Evolutionary conservation across 2,888 invertebrate genomes (phyloP), one percentile per base, ranked within the genome.

Genomic region (Gonocerus acuteangulatus): DNA sequence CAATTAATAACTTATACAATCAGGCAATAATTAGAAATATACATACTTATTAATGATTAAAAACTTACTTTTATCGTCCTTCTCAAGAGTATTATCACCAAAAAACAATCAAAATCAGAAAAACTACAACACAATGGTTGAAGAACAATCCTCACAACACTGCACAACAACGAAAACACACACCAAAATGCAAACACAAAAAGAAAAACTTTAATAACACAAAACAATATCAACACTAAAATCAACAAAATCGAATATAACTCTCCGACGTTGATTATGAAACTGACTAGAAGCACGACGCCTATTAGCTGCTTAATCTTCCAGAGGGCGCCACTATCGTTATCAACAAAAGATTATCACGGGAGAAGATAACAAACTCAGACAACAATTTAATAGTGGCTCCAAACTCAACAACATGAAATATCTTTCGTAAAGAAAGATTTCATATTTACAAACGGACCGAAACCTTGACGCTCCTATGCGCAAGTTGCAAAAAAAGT

Each of bases 191-290:
- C n/a, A n/a, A n/a, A n/a, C n/a, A n/a, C n/a, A n/a, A n/a, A n/a
- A n/a, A n/a, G n/a, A n/a, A n/a, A n/a, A n/a, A n/a, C n/a, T n/a
- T n/a, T n/a, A n/a, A n/a, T n/a, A n/a, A n/a, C n/a, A 9, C 4
- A 9, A 27, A 6, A 27, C 27, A 27, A 4, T 6, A 27, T 27
- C 4, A 27, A 27, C 27, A 27, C 27, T 6, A 27, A 27, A 27
- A 4, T 6, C 27, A 27, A 27, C 39, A 39, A 11, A 39, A 39
- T 3, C 4, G 39, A 39, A 39, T n/a, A 11, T 21, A 36, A 39
- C 54, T 21, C 39, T 21, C 21, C 39, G 16, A 42, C 13, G 54
- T 39, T 42, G 54, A 54, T 54, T 54, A 42, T 54, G 54, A 54
- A 54, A 54, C 54, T 54, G 42, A 19, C 22, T 23, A 23, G 39